A percentile compares a stretch with the other conserved stretches of the same genome.
These are phyloP conservation scores for Andricus curvator DNA, from an alignment of 2,888 invertebrate species.

Conservation along the genomic window DNA sequence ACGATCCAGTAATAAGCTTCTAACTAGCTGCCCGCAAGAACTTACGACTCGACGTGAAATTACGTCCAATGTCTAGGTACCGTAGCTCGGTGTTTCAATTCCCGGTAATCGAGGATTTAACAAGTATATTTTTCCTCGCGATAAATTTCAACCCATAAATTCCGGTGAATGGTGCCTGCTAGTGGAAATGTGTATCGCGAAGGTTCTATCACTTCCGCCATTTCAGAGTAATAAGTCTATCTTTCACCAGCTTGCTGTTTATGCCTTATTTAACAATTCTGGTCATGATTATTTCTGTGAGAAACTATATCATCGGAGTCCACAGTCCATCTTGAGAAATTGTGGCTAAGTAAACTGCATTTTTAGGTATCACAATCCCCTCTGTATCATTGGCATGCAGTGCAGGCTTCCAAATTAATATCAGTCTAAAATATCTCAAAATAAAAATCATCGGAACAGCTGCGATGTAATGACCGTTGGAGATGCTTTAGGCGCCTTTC, in stretches of 20 bases:
- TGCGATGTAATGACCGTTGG: background rate
- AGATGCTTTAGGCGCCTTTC: conserved; percentile 8
- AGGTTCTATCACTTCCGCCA: conserved; percentile 17
- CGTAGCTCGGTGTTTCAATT: conserved; percentile 28
- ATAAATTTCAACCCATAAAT: conserved; percentile 15
- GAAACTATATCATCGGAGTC: background rate
- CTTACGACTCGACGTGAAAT: conserved; percentile 36
- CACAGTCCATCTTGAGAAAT: background rate
- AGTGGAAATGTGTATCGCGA: conserved; percentile 15
- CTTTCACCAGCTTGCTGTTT: background rate
- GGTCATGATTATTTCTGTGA: background rate
- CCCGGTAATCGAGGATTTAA: conserved; percentile 25
- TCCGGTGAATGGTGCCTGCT: background rate
- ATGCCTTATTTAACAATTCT: background rate
- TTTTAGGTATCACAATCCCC: no score
- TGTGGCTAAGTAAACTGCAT: no score
- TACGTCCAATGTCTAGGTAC: conserved; percentile 35
- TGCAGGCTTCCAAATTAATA: no score
- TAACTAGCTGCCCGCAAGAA: conserved; percentile 36
- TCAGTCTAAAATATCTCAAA: background rate
- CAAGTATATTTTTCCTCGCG: conserved; percentile 18
- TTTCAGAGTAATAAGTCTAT: conserved; percentile 8
- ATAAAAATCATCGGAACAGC: background rate
- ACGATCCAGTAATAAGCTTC: conserved; percentile 29
- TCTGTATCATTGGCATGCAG: no score